phyloP scores from a whole-genome alignment of 2,888 invertebrate species.

The Empis livida region DNA sequence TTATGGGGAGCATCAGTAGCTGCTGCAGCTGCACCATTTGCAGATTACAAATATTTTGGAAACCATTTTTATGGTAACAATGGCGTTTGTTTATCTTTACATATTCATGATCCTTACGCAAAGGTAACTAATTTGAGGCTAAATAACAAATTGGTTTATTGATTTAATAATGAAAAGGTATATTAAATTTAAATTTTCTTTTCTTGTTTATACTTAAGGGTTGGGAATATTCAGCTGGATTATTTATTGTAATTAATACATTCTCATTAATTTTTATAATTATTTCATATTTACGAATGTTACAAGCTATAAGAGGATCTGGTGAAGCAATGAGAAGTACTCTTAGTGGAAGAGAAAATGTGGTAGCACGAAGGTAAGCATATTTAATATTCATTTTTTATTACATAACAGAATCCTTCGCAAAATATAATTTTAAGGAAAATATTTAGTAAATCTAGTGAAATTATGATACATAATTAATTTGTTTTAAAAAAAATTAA shows the following conservation, averaged over 20 bases:
- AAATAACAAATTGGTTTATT: no score
- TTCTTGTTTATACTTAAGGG: slow-evolving; percentile 29
- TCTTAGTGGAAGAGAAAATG: slow-evolving; percentile 42
- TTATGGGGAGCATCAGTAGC: slow-evolving; percentile 40
- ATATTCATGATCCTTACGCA: slow-evolving; percentile 48
- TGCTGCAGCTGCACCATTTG: slow-evolving; percentile 40
- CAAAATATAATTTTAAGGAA: background rate
- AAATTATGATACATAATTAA: no score
- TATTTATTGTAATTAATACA: slow-evolving; percentile 44
- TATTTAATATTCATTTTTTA: background rate
- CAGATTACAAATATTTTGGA: slow-evolving; percentile 39
- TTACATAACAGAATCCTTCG: background rate
- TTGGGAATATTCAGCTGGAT: slow-evolving; percentile 45
- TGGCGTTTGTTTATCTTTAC: slow-evolving; percentile 45
- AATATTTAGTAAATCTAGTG: background rate
- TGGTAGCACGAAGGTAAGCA: slow-evolving; percentile 40
- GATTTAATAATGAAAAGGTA: background rate
- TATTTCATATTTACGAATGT: slow-evolving; percentile 44
- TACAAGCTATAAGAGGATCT: slow-evolving; percentile 43
- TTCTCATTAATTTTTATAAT: slow-evolving; percentile 43
- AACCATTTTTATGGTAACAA: slow-evolving; percentile 45
- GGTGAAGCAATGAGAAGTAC: slow-evolving; percentile 45
- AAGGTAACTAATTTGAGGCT: slow-evolving; percentile 34
- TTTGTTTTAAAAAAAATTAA: no score
- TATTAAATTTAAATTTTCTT: background rate